phyloP scores from a whole-genome alignment of 2,888 invertebrate species.

The Erynnis tages region DNA sequence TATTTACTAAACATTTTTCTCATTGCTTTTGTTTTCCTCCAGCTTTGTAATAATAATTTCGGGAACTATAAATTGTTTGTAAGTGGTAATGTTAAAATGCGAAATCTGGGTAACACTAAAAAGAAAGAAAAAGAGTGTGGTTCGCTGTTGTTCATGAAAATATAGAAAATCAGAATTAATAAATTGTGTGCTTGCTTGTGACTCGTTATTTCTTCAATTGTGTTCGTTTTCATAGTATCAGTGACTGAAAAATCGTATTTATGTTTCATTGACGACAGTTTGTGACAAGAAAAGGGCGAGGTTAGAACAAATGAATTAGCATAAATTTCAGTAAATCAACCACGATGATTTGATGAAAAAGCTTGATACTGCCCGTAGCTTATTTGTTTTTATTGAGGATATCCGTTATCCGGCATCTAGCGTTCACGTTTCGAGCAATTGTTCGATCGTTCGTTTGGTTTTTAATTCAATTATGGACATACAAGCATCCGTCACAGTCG shows the following conservation, averaged over 20 bases:
- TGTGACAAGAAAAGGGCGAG: slow-evolving; percentile 17
- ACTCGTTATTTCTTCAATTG: no score
- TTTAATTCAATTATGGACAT: slow-evolving; percentile 53
- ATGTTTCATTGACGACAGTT: slow-evolving; percentile 17
- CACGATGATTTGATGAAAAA: slow-evolving; percentile 13
- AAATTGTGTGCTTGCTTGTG: not conserved
- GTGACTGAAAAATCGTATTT: slow-evolving; percentile 4
- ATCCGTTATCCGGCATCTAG: slow-evolving; percentile 62
- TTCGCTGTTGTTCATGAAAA: no score
- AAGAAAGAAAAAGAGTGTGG: no score
- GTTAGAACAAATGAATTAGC: slow-evolving; percentile 25
- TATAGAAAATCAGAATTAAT: no score
- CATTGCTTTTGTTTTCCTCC: no score
- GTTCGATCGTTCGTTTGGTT: slow-evolving; percentile 17
- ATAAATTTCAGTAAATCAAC: slow-evolving; percentile 9
- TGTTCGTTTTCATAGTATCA: not conserved
- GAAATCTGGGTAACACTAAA: no score
- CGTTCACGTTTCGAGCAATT: not conserved
- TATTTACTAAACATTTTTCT: no score
- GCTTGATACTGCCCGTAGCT: slow-evolving; percentile 23
- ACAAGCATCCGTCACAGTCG: slow-evolving; percentile 7
- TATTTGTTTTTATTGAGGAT: slow-evolving; percentile 59
- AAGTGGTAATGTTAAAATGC: no score
- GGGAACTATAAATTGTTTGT: no score
- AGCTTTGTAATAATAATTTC: no score